Percentiles rank a stretch among this genome's conserved stretches.
phyloP scores from a whole-genome alignment of 2,113 vertebrate genomes.

The Garra rufa region DNA sequence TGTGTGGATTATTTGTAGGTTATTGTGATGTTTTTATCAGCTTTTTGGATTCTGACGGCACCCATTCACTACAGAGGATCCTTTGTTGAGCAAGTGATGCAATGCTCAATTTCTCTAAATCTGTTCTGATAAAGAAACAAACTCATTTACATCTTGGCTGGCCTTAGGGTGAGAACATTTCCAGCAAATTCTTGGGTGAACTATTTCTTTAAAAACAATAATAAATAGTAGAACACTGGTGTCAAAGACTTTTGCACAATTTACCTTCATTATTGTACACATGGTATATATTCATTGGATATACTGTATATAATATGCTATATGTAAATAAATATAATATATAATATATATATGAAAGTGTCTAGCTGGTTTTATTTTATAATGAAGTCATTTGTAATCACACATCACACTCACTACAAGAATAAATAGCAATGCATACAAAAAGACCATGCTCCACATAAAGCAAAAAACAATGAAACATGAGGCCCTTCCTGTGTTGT shows the following conservation, averaged over 20 bases:
- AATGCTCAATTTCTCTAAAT: background rate
- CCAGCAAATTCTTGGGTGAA: background rate
- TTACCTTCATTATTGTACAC: slow-evolving; percentile 16
- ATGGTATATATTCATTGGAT: slow-evolving; percentile 33
- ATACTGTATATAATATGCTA: slow-evolving; percentile 53
- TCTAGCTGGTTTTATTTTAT: slow-evolving; percentile 68
- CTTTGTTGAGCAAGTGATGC: background rate
- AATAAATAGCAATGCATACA: slow-evolving; percentile 56
- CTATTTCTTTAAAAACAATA: background rate
- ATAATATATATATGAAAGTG: slow-evolving; percentile 51
- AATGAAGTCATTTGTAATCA: slow-evolving; percentile 62
- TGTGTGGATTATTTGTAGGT: background rate
- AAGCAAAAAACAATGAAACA: slow-evolving; percentile 21
- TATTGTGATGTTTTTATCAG: background rate
- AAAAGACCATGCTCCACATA: slow-evolving; percentile 57
- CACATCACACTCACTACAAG: slow-evolving; percentile 63
- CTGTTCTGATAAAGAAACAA: background rate
- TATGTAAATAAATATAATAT: slow-evolving; percentile 57
- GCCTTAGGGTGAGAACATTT: background rate
- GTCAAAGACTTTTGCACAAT: slow-evolving; percentile 29
- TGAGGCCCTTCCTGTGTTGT: slow-evolving; percentile 39
- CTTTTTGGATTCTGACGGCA: background rate
- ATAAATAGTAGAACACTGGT: background rate
- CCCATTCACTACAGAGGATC: background rate
- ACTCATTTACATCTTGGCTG: background rate